Evolutionary conservation across 2,888 invertebrate genomes (phyloP), one percentile per base, ranked within the genome.

Genomic region (Heteromyza rotundicornis): DNA sequence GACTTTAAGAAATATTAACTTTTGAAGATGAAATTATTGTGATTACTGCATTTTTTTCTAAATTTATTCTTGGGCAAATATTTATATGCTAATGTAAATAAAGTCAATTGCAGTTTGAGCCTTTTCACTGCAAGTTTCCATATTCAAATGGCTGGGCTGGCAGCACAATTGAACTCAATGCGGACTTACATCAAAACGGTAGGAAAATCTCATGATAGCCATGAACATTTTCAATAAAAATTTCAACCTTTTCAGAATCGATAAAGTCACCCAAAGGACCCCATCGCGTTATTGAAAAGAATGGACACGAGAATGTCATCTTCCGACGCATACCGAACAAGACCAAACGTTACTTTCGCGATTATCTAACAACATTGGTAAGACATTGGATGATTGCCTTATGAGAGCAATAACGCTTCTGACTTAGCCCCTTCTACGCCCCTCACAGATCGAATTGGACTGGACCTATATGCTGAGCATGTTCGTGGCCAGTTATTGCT

Each of bases 401-500:
- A 49, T 19, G 36, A 59, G 40, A 47, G 19, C 24, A 59, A 57
- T 59, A 27, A 16, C 23, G 22, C 8, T 27, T 52, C 27, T 12
- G 27, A 16, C 24, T 16, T 20, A 16, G 22, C 8, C 20, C 22
- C 17, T 17, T 12, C 50, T n/a, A n/a, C n/a, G n/a, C n/a, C n/a
- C n/a, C n/a, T n/a, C n/a, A 20, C 70, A 82, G 76, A 84, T 89
- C 56, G 89, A 89, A 74, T 84, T 86, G 64, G 91, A 94, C 82
- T 98, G 98, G 98, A 88, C 94, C 63, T 95, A 93, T 89, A 95
- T 95, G 54, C 84, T 97, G 57, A 84, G 94, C 53, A 89, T 95
- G 60, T 96, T 97, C 80, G 89, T 92, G 32, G 85, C 92, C 64
- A 92, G 92, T 64, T 97, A 96, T 82, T 88, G 95, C 69, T 72